phyloP scores from a whole-genome alignment of 2,113 vertebrate genomes.

The Columba livia region DNA sequence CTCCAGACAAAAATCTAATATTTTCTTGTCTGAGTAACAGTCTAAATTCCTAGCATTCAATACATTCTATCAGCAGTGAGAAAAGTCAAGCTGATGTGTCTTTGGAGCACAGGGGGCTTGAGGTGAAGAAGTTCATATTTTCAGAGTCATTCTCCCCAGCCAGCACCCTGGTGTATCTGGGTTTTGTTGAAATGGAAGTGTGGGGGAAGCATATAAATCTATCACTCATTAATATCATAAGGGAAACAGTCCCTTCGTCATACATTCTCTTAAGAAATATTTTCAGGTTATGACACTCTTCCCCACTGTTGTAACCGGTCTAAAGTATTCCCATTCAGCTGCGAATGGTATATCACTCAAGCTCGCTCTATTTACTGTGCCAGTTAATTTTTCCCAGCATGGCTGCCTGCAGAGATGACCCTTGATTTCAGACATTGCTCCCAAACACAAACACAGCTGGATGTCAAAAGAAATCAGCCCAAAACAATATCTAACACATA shows the following conservation, averaged over 20 bases:
- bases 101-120: not conserved
- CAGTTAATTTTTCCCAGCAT: conserved; percentile 45
- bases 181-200: not conserved
- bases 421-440: conserved; percentile 47
- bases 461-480: conserved; percentile 38
- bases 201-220: not conserved
- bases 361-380: not conserved
- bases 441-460: conserved; percentile 53
- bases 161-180: not conserved
- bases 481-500: conserved; percentile 36
- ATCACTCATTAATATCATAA: conserved; percentile 9
- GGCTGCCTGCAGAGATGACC: conserved; percentile 50
- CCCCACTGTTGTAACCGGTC: not conserved
- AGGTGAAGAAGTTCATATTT: conserved; percentile 34
- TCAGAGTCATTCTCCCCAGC: not conserved
- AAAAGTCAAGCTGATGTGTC: not conserved
- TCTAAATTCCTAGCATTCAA: not conserved
- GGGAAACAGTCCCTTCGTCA: conserved; percentile 17
- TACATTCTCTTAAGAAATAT: conserved; percentile 48
- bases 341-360: conserved; percentile 34
- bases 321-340: conserved; percentile 22
- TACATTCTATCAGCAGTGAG: not conserved
- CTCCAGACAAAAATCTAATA: not conserved
- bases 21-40: not conserved
- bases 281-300: conserved; percentile 20